Conservation (phyloP, 2,113 vertebrate genomes). For the Daubentonia madagascariensis region DNA sequence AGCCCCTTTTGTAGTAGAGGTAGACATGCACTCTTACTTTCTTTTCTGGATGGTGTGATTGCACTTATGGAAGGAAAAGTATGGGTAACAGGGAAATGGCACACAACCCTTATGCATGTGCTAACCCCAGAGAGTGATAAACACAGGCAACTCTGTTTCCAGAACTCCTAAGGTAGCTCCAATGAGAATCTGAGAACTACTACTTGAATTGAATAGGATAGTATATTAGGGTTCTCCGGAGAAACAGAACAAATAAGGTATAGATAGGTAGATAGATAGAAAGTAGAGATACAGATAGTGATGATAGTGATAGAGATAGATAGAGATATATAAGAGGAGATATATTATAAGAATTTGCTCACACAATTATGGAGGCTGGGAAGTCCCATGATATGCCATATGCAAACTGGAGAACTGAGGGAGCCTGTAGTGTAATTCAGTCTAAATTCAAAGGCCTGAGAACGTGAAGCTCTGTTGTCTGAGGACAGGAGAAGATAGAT, state of each 20-base stretch:
- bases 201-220: neutral
- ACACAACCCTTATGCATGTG: neutral
- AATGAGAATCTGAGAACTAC: neutral
- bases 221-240: neutral
- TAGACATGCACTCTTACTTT: neutral
- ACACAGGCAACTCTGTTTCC: neutral
- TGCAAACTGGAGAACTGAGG: neutral
- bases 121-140: neutral
- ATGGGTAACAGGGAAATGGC: neutral
- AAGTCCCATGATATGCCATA: neutral
- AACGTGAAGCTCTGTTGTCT: neutral
- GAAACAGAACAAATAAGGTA: neutral
- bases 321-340: neutral
- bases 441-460: neutral
- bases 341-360: neutral
- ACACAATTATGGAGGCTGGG: neutral
- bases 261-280: neutral
- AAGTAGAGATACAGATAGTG: too few species aligned
- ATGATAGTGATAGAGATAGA: neutral
- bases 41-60: rapidly evolving
- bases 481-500: too few species aligned
- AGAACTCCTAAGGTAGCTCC: neutral
- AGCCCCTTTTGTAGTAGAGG: neutral
- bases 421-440: too few species aligned
- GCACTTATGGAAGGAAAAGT: neutral